Conservation (phyloP, 2,797 vertebrate species). For the Sebastes baramenuke region DNA sequence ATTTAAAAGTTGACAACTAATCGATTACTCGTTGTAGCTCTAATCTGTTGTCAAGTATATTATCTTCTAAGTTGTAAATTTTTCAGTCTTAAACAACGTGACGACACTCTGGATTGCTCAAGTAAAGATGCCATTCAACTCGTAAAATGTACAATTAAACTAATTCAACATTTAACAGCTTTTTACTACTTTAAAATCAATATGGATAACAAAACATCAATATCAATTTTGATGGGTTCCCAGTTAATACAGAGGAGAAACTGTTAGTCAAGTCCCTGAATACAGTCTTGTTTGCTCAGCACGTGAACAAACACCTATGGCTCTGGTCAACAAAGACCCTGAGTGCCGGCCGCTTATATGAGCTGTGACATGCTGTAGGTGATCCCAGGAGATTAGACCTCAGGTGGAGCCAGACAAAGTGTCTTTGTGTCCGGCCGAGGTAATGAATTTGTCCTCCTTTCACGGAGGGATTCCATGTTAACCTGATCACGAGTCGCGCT, state of each 20-base stretch:
- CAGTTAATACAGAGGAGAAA: background rate
- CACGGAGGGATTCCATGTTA: slow-evolving; percentile 43
- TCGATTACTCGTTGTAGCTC: too few relatives aligned
- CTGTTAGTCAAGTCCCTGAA: slow-evolving; percentile 17
- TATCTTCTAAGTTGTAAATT: background rate
- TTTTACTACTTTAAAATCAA: background rate
- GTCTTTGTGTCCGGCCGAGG: slow-evolving; percentile 43
- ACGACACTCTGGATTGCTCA: background rate
- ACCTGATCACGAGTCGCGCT: slow-evolving; percentile 59
- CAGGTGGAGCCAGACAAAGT: slow-evolving; percentile 36
- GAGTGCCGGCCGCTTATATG: background rate
- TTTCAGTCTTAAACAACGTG: background rate
- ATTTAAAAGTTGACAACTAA: too few relatives aligned
- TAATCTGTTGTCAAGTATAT: background rate
- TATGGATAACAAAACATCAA: background rate
- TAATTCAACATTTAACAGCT: background rate
- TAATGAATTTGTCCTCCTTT: slow-evolving; percentile 67
- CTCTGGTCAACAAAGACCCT: slow-evolving; percentile 24
- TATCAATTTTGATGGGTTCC: background rate
- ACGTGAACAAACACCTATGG: slow-evolving; percentile 24
- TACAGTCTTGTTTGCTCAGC: slow-evolving; percentile 16
- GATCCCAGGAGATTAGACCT: slow-evolving; percentile 52
- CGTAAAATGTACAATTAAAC: background rate
- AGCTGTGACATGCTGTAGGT: slow-evolving; percentile 9
- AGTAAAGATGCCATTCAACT: background rate